A percentile compares a stretch with the other conserved stretches of the same genome.
Conservation (phyloP, 53 echinoderm and acorn worm genomes). For the Mesocentrotus franciscanus region DNA sequence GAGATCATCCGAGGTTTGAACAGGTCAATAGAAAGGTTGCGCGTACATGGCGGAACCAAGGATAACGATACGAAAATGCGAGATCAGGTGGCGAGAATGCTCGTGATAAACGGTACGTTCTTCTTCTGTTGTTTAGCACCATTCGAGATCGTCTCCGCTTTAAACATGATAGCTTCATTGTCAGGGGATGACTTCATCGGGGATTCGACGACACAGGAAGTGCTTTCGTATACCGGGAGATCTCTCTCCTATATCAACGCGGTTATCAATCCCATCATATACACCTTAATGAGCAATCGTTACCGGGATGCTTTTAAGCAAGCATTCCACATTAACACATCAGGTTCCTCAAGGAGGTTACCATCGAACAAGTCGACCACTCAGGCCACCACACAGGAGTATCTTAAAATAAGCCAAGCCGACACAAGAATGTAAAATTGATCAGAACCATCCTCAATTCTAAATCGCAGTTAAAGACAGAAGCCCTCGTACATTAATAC, state of each 20-base stretch:
- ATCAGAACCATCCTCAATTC: not conserved
- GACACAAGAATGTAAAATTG: conserved; percentile 65
- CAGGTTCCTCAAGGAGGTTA: conserved; percentile 38
- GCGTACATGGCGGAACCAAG: conserved; percentile 72
- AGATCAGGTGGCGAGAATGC: conserved; percentile 77
- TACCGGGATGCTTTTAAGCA: conserved; percentile 90
- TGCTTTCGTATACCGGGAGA: conserved; percentile 72
- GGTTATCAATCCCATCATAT: conserved; percentile 90
- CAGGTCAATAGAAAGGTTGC: conserved; percentile 77
- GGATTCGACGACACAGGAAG: conserved; percentile 28
- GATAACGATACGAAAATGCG: conserved; percentile 76
- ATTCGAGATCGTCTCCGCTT: conserved; percentile 71
- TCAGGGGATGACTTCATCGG: conserved; percentile 56
- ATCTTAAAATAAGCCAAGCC: conserved; percentile 75
- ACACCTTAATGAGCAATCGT: conserved; percentile 88
- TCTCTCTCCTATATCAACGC: conserved; percentile 89
- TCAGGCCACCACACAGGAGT: conserved; percentile 67
- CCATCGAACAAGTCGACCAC: conserved; percentile 53
- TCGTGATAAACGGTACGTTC: conserved; percentile 70
- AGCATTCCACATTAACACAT: conserved; percentile 75
- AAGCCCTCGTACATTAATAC: not conserved
- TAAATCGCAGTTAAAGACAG: not conserved
- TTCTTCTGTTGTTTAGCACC: conserved; percentile 75
- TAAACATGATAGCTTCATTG: conserved; percentile 62
- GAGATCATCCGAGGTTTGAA: conserved; percentile 80